Evolutionary conservation across 92 coral and sea anemone species (phyloP), one percentile per base, ranked within the genome.

Genomic region (Bergia puertoricense): DNA sequence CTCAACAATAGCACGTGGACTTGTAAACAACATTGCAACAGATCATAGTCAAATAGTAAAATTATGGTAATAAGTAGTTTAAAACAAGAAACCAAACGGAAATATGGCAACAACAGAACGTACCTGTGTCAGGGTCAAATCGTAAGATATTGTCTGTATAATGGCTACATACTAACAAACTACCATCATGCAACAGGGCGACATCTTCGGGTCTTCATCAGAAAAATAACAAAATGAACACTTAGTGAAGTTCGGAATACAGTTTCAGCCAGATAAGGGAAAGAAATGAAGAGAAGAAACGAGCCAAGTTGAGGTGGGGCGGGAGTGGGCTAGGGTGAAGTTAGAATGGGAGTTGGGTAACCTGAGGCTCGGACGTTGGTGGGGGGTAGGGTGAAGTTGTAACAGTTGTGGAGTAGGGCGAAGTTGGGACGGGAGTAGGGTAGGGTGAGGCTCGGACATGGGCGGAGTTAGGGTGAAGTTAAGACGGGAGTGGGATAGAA

Each of bases 151-250:
- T 83, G 74, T 94, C 93, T n/a, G 94, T 93, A 46, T 94, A 93
- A 38, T 94, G 98, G 79, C 98, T 93, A 90, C 94, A 93, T 10
- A 94, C 93, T 0, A 94, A 92, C 15, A 94, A 91, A 10, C 92
- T 91, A 13, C 98, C 95, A 86, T 93, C 95, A 1, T 68, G 77
- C 20, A 93, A 85, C 6, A 94, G 68, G 5, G 93, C 95, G 59
- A 94, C 98, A 90, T 94, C 98, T 85, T 94, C 98, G 3, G 98
- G 98, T 30, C 98, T 94, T 85, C 14, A 83, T 62, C 44, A 36
- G 30, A 37, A 72, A 67, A 41, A n/a, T 14, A n/a, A 44, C 65
- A 80, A 3, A 18, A 39, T 8, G 16, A 30, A 48, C 18, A 23
- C 8, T 78, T 37, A 48, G 82, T 78, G 16, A 10, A 46, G 39